phyloP scores from a whole-genome alignment of 1,140 invertebrate species.

The Oscheius sp. region DNA sequence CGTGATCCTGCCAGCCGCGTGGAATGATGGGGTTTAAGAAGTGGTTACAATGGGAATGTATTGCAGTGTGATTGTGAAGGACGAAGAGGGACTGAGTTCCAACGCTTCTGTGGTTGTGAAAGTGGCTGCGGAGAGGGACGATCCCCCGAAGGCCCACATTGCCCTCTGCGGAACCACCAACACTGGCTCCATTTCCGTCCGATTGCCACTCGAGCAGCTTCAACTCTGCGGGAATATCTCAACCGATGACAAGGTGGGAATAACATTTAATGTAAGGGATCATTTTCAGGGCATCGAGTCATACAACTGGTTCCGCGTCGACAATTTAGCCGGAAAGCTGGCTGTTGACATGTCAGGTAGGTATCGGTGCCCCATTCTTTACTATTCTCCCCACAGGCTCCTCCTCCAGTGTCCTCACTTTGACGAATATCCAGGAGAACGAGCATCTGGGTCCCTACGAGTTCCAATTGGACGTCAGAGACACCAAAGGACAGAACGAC shows the following conservation, averaged over 20 bases:
- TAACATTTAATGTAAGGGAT: not conserved
- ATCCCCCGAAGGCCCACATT: not conserved
- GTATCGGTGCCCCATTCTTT: no score
- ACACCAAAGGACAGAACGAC: constrained; percentile 9
- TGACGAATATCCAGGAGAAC: constrained; percentile 14
- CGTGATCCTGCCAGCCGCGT: not conserved
- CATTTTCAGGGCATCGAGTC: constrained; percentile 10
- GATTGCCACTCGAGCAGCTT: constrained; percentile 7
- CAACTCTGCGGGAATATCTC: not conserved
- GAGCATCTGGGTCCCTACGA: constrained; percentile 14
- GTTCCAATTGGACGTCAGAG: constrained; percentile 5
- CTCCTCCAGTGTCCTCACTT: not conserved
- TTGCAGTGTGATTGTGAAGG: constrained; percentile 2
- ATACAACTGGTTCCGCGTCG: constrained; percentile 17
- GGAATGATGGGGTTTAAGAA: not conserved
- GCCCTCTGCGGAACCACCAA: not conserved
- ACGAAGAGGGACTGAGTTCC: not conserved
- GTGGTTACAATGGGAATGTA: not conserved
- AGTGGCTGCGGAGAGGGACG: constrained; percentile 4
- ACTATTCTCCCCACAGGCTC: no score
- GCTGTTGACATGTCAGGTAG: not conserved
- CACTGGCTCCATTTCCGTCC: not conserved
- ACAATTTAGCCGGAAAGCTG: not conserved
- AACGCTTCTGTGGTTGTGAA: not conserved
- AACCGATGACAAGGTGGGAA: constrained; percentile 1